Evolutionary conservation across 2,888 invertebrate genomes (phyloP).

Genomic region (Pseudolycoriella hygida): DNA sequence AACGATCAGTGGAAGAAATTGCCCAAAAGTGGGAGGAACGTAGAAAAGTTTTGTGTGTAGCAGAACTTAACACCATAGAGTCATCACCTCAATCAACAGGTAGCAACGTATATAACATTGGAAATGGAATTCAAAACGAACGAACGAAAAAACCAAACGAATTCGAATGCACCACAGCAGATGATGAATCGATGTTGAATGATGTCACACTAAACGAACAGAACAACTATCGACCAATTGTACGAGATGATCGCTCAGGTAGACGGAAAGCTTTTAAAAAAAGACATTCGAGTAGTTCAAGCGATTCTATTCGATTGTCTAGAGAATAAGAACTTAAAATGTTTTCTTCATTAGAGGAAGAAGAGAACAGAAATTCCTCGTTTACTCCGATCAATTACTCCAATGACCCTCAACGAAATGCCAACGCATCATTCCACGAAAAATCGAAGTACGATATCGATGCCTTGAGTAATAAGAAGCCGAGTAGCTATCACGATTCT

Average conservation of each 20-base stretch:
- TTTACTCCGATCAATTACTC: constrained; percentile 24
- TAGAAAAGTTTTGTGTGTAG: too few species aligned
- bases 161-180: too few species aligned
- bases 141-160: too few species aligned
- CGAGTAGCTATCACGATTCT: constrained; percentile 23
- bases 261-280: constrained; percentile 41
- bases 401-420: constrained; percentile 17
- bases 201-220: constrained; percentile 18
- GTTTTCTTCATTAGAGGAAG: constrained; percentile 45
- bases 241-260: constrained; percentile 42
- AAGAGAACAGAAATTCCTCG: constrained; percentile 28
- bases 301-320: constrained; percentile 32
- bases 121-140: too few species aligned
- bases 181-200: too few species aligned
- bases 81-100: too few species aligned
- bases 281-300: constrained; percentile 37
- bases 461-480: constrained; percentile 26
- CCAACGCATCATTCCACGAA: constrained; percentile 6
- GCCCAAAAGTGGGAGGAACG: neutral
- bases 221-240: constrained; percentile 36
- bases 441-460: constrained; percentile 18
- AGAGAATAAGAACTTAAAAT: constrained; percentile 44
- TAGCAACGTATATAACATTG: too few species aligned
- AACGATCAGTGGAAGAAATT: neutral
- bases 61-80: too few species aligned